A percentile compares a stretch with the other conserved stretches of the same genome.
Evolutionary conservation across 2,797 vertebrate species (phyloP).

Genomic region (Melanotaenia parkinsoni): DNA sequence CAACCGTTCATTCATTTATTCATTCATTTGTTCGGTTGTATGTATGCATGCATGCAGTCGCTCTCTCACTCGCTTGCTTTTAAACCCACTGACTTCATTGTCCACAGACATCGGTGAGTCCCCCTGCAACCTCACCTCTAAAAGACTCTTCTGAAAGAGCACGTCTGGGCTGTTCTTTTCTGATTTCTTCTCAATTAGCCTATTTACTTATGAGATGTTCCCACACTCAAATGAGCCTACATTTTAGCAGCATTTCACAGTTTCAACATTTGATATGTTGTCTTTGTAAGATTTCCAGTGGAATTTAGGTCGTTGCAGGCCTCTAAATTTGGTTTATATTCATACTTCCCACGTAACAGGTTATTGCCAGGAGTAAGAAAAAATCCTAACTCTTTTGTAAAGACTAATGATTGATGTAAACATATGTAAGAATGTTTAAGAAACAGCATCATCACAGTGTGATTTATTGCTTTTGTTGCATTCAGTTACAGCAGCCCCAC

Average conservation of each 20-base stretch:
- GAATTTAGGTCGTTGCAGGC: neutral
- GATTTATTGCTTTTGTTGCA: constrained; percentile 48
- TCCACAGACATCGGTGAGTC: neutral
- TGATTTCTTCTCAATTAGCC: neutral
- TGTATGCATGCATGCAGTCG: too few relatives aligned
- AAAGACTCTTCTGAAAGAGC: neutral
- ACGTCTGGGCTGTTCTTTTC: neutral
- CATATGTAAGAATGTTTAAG: constrained; percentile 15
- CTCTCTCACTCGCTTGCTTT: neutral
- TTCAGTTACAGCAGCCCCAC: constrained; percentile 26
- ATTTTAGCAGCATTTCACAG: too few relatives aligned
- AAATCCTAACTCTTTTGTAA: constrained; percentile 27
- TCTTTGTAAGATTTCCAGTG: neutral
- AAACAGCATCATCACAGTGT: constrained; percentile 24
- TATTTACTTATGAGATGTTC: neutral
- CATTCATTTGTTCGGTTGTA: too few relatives aligned
- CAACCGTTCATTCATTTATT: too few relatives aligned
- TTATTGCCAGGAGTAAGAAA: constrained; percentile 17
- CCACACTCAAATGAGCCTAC: neutral
- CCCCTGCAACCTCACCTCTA: neutral
- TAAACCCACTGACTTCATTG: neutral
- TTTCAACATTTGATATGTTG: neutral
- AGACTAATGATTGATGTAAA: constrained; percentile 31
- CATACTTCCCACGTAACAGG: neutral
- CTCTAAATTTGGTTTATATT: neutral